Conservation (phyloP, 2,888 invertebrate genomes). For the Drosophila setosimentum region DNA sequence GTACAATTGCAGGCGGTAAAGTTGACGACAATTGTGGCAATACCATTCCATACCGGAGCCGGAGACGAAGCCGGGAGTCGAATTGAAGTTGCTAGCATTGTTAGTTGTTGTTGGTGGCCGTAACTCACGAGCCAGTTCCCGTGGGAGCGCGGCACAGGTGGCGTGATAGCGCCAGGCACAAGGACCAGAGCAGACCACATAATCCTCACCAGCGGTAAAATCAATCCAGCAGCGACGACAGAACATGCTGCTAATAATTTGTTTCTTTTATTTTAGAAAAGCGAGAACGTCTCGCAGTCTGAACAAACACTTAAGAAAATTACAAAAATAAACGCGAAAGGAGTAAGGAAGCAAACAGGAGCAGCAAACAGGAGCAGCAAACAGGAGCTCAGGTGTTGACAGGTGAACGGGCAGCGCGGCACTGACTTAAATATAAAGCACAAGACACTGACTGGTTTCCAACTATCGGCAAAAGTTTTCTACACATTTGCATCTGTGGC, state of each 20-base stretch:
- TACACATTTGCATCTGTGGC: conserved; percentile 10
- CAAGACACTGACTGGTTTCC: conserved; percentile 1
- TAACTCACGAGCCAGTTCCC: conserved; percentile 66
- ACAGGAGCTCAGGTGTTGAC: conserved; percentile 66
- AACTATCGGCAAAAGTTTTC: conserved; percentile 21
- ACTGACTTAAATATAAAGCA: conserved; percentile 40
- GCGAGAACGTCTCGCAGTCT: conserved; percentile 19
- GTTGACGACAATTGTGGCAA: conserved; percentile 82
- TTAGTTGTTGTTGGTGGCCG: conserved; percentile 24
- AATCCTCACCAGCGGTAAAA: conserved; percentile 75
- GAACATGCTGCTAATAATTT: conserved; percentile 80
- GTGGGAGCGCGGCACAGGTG: conserved; percentile 79
- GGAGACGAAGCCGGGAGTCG: not conserved
- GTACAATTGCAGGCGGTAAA: conserved; percentile 84
- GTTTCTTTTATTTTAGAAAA: not conserved
- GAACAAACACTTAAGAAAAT: conserved; percentile 72
- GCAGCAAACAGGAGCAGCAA: not conserved
- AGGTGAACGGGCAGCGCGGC: conserved; percentile 44
- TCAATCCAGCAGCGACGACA: conserved; percentile 85
- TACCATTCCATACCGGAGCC: conserved; percentile 79
- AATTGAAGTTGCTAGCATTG: conserved; percentile 9
- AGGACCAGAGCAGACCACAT: conserved; percentile 81
- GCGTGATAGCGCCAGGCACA: conserved; percentile 81
- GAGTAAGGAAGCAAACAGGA: conserved; percentile 29
- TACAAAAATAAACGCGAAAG: conserved; percentile 51